Base-by-base conservation (phyloP, 2,888 invertebrate genomes). In the Campopleginae sp. region DNA sequence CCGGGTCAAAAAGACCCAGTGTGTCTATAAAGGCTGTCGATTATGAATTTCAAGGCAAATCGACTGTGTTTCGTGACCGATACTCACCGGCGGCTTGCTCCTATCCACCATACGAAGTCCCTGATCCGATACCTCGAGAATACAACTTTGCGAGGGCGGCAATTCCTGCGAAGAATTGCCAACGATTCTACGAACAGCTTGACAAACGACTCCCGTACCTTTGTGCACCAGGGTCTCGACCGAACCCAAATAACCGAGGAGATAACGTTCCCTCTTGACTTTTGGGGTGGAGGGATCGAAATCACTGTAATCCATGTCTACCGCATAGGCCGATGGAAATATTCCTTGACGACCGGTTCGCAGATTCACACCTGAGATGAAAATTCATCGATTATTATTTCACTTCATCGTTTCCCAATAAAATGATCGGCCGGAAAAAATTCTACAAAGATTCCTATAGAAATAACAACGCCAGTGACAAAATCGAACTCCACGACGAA, bases 291-390 rank as follows among this genome's bases (percentile, higher is more conserved):
- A 95, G 5, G 98, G 97, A 94, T 99, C 98, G 93, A 99, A 99
- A 91, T 99, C 99, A 91, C 97, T 98, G 94, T 99, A 98, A 91
- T 99, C 98, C 94, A 99, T 96, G 93, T 99, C 99, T 33, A 98
- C 99, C 42, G 98, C 99, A 92, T 99, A 99, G 17, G 99, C 99
- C 84, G 98, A 98, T 2, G 99, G 99, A 92, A 99, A 99, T 87
- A 99, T 98, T 42, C 99, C 99, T 94, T 97, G 97, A 88, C 98
- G 96, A 17, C 98, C 98, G 2, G 98, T 98, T 90, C 99, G 95
- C 88, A 99, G 95, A 94, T 99, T 99, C 0, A 99, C 98, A 68
- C 98, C 98, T 98, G 93, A 65, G 94, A 51, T 46, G 8, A 58
- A 17, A 27, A 54, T 54, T 6, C 12, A 3, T 27, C 54, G 54